Evolutionary conservation across 2,113 vertebrate genomes (phyloP).

Genomic region (Paradisaea rubra): DNA sequence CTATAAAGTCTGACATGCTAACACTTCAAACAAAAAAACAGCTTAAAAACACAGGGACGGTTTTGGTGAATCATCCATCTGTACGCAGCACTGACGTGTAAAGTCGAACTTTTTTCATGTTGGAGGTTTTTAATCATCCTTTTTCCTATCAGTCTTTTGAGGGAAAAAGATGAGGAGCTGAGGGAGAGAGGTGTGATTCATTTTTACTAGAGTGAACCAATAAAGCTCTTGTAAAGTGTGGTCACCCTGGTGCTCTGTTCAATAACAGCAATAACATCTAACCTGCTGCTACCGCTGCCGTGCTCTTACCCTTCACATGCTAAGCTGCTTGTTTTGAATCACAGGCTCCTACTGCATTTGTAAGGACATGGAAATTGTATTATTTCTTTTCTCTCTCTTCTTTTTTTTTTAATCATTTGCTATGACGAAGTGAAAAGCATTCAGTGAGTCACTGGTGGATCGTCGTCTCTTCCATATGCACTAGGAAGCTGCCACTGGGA

Average conservation of each 20-base stretch:
- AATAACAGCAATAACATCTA: slow-evolving; percentile 20
- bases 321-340: slow-evolving; percentile 29
- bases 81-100: slow-evolving; percentile 1
- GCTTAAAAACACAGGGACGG: background rate
- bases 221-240: slow-evolving; percentile 19
- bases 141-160: slow-evolving; percentile 21
- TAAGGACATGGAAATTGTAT: background rate
- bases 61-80: slow-evolving; percentile 45
- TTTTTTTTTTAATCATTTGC: background rate
- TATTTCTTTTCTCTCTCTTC: background rate
- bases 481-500: background rate
- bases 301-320: background rate
- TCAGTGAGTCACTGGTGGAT: slow-evolving; percentile 34
- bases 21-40: slow-evolving; percentile 28
- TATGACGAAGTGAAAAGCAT: background rate
- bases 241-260: slow-evolving; percentile 3
- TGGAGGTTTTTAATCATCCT: slow-evolving; percentile 23
- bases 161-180: background rate
- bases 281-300: background rate
- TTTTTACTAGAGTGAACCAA: slow-evolving; percentile 33
- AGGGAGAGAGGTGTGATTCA: slow-evolving; percentile 26
- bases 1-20: background rate
- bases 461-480: background rate
- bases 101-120: background rate
- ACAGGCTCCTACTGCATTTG: background rate